phyloP scores from a whole-genome alignment of 2,113 vertebrate genomes.

The Perca schrenkii region DNA sequence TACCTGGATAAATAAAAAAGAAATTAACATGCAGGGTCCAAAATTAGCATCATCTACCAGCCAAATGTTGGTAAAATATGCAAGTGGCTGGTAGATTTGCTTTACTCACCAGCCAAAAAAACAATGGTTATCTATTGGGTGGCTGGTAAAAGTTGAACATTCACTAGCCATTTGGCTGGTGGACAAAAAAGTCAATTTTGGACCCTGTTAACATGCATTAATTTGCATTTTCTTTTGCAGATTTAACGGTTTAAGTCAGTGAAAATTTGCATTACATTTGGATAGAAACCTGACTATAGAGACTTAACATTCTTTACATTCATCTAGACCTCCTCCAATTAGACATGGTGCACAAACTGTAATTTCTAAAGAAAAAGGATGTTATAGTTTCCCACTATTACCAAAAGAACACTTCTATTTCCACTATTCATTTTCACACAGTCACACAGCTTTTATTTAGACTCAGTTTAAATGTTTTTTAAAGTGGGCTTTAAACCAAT shows the following conservation, averaged over 20 bases:
- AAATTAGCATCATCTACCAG: too few species aligned
- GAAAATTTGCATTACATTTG: not conserved
- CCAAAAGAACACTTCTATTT: not conserved
- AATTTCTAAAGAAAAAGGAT: not conserved
- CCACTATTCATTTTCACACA: not conserved
- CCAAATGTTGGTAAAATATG: too few species aligned
- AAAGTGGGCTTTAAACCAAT: not conserved
- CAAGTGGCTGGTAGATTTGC: too few species aligned
- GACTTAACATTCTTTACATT: too few species aligned
- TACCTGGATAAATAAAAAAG: too few species aligned
- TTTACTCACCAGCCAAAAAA: too few species aligned
- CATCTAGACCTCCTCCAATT: not conserved
- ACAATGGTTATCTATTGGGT: too few species aligned
- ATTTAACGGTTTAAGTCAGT: not conserved
- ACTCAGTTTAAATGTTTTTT: too few species aligned
- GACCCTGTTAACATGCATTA: not conserved
- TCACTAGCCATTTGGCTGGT: too few species aligned
- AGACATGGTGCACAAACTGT: not conserved
- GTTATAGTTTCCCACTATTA: not conserved
- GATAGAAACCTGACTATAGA: not conserved
- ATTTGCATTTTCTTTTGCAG: not conserved
- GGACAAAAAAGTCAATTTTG: too few species aligned
- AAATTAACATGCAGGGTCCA: too few species aligned
- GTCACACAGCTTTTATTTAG: not conserved
- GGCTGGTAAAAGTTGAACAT: too few species aligned